phyloP scores from a whole-genome alignment of 2,113 vertebrate genomes.

The Megaceryle torquata region DNA sequence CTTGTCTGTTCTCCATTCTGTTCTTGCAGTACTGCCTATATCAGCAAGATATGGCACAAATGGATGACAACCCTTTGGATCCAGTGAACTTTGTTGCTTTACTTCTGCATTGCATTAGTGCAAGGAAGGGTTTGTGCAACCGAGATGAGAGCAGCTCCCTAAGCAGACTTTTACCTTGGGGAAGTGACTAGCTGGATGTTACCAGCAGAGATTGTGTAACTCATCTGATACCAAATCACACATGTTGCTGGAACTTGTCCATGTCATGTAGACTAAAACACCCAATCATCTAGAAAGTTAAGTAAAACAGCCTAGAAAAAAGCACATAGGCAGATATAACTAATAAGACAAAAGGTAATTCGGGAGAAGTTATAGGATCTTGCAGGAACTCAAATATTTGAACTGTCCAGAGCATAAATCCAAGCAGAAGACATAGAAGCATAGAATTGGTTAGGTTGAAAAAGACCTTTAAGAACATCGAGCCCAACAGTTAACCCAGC shows the following conservation, averaged over 20 bases:
- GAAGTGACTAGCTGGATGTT: background rate
- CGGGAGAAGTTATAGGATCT: background rate
- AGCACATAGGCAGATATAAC: background rate
- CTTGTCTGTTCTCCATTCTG: background rate
- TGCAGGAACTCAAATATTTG: background rate
- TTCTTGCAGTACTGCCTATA: background rate
- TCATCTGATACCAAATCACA: background rate
- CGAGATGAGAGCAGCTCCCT: background rate
- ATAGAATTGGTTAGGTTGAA: background rate
- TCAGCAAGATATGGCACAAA: background rate
- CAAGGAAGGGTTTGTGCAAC: background rate
- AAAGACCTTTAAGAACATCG: background rate
- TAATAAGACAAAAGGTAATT: background rate
- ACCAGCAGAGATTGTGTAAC: background rate
- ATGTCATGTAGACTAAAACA: background rate
- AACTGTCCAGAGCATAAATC: background rate
- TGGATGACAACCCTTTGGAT: background rate
- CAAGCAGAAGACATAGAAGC: background rate
- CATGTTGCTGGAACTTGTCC: background rate
- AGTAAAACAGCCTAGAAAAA: background rate
- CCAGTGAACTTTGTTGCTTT: background rate
- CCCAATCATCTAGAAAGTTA: background rate
- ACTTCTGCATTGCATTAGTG: background rate
- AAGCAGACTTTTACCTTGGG: conserved; percentile 25
- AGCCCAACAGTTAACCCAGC: background rate